Percentiles rank a stretch among this genome's conserved stretches.
These are phyloP conservation scores for Dyspetes luteomarginatus DNA, from an alignment of 2,888 invertebrate species.

Conservation along the genomic window DNA sequence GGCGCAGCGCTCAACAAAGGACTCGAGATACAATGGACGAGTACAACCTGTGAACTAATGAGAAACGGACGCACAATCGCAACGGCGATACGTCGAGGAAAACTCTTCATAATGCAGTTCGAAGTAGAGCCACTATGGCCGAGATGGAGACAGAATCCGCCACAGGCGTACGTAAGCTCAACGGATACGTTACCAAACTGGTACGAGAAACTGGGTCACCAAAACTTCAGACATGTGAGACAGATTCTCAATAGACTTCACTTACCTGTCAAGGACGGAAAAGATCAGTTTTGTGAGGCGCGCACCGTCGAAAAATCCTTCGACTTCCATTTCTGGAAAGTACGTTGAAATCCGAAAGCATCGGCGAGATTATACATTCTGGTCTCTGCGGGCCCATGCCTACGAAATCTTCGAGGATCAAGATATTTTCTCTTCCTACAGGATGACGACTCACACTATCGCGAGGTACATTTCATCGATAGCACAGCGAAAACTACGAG, in stretches of 20 bases:
- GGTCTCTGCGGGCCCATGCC: constrained; percentile 65
- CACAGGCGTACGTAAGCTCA: constrained; percentile 1
- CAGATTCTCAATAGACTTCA: constrained; percentile 27
- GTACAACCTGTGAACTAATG: constrained; percentile 4
- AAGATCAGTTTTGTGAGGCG: constrained; percentile 28
- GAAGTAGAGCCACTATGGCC: not conserved
- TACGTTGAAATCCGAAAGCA: constrained; percentile 9
- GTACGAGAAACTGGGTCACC: constrained; percentile 59
- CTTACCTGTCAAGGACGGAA: constrained; percentile 29
- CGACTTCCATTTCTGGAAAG: constrained; percentile 49
- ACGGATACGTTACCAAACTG: constrained; percentile 39
- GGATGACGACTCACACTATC: constrained; percentile 39
- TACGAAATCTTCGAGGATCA: constrained; percentile 43
- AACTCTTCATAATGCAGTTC: constrained; percentile 40
- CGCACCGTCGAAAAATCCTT: constrained; percentile 51
- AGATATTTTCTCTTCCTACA: constrained; percentile 55
- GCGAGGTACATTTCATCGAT: not conserved
- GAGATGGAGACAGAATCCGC: not conserved
- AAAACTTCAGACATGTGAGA: constrained; percentile 58
- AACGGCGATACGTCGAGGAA: constrained; percentile 21
- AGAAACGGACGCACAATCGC: constrained; percentile 15
- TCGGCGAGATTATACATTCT: constrained; percentile 61
- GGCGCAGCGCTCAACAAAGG: constrained; percentile 45
- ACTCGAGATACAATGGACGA: constrained; percentile 21
- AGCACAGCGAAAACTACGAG: not conserved